These are phyloP conservation scores for Salvelinus namaycush DNA, from an alignment of 2,113 vertebrate species.

Conservation along the genomic window DNA sequence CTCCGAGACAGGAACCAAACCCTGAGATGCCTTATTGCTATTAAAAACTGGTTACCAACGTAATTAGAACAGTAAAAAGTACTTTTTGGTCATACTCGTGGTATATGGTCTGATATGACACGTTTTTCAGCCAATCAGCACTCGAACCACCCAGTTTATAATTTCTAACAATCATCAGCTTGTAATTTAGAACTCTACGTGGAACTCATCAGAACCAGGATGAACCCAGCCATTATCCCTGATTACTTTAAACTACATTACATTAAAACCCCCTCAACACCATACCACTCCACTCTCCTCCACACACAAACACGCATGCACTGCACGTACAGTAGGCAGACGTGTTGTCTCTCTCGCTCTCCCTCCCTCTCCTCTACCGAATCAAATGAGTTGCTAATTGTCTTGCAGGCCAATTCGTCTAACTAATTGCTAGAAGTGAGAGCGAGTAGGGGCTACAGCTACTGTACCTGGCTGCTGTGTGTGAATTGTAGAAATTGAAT, in stretches of 20 bases:
- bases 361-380: constrained; percentile 21
- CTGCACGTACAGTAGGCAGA: too few species aligned
- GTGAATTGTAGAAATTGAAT: constrained; percentile 18
- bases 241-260: constrained; percentile 25
- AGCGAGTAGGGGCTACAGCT: background rate
- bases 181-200: constrained; percentile 24
- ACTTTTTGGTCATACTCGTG: too few species aligned
- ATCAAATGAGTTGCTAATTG: constrained; percentile 47
- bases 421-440: constrained; percentile 36
- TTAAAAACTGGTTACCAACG: too few species aligned
- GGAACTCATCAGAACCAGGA: constrained; percentile 39
- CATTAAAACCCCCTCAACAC: background rate
- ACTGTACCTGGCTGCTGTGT: constrained; percentile 10
- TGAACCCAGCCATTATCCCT: constrained; percentile 61
- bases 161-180: too few species aligned
- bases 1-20: too few species aligned
- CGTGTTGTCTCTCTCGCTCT: too few species aligned
- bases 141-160: too few species aligned
- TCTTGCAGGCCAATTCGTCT: constrained; percentile 32
- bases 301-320: too few species aligned
- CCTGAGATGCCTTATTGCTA: too few species aligned
- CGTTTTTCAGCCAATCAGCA: too few species aligned
- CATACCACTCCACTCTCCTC: background rate
- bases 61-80: too few species aligned
- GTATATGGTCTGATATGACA: too few species aligned